phyloP scores from a whole-genome alignment of 2,797 vertebrate species.

The Channallabes apus region DNA sequence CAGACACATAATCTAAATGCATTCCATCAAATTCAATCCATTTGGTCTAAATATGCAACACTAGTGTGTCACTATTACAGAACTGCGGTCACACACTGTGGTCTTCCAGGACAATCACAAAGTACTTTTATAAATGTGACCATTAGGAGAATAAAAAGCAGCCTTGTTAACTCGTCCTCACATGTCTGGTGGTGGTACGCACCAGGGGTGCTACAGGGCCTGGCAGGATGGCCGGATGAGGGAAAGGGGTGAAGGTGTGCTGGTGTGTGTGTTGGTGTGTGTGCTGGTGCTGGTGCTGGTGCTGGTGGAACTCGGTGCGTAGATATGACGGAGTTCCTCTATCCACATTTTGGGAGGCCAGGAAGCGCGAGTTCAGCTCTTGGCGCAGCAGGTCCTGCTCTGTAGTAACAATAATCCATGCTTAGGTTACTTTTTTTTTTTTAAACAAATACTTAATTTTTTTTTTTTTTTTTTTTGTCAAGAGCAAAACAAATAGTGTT shows the following conservation, averaged over 20 bases:
- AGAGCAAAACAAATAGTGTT: not conserved
- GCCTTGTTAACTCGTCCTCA: slow-evolving; percentile 85
- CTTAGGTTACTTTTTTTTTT: not conserved
- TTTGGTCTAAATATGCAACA: not conserved
- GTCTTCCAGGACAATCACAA: not conserved
- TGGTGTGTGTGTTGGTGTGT: slow-evolving; percentile 99
- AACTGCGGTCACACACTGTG: not conserved
- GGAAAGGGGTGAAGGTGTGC: slow-evolving; percentile 98
- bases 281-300: slow-evolving; percentile 99
- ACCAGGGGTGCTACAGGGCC: slow-evolving; percentile 98
- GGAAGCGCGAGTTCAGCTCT: slow-evolving; percentile 96
- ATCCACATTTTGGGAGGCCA: slow-evolving; percentile 95
- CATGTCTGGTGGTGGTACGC: slow-evolving; percentile 98
- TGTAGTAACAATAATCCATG: slow-evolving; percentile 56
- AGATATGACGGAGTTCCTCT: slow-evolving; percentile 93
- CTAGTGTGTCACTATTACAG: not conserved
- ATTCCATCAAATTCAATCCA: not conserved
- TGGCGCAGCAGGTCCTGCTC: slow-evolving; percentile 97
- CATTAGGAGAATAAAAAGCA: slow-evolving; percentile 17
- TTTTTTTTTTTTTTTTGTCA: accelerated
- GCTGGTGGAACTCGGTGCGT: slow-evolving; percentile 98
- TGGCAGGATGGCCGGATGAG: slow-evolving; percentile 92
- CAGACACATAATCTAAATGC: not conserved
- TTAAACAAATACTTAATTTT: no score
- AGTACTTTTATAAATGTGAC: not conserved